Conservation (phyloP, 2,888 invertebrate species). For the Apodemia duryi region DNA sequence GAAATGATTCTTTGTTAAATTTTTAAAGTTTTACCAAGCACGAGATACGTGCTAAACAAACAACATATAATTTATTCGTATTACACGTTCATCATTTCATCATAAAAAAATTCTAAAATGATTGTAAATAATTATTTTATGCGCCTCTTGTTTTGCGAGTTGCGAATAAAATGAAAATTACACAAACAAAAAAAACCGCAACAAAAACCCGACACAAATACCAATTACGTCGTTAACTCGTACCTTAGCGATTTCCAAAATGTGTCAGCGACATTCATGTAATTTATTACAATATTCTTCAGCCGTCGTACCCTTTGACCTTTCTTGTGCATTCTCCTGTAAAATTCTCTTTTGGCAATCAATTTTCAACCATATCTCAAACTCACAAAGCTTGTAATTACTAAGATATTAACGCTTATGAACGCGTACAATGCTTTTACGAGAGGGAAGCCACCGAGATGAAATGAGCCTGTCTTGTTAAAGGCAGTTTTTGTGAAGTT, state of each 20-base stretch:
- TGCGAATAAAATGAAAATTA: too few species aligned
- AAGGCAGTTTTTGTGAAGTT: constrained; percentile 14
- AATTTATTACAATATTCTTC: constrained; percentile 15
- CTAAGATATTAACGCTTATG: neutral
- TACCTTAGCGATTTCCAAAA: constrained; percentile 7
- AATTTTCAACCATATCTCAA: neutral
- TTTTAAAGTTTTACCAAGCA: too few species aligned
- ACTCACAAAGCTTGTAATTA: neutral
- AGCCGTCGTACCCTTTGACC: constrained; percentile 3
- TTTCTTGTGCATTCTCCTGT: constrained; percentile 11
- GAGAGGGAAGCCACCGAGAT: constrained; percentile 6
- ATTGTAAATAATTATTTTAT: too few species aligned
- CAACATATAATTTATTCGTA: too few species aligned
- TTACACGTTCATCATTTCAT: too few species aligned
- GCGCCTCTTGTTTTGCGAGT: too few species aligned
- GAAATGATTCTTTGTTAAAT: too few species aligned
- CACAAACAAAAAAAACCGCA: neutral
- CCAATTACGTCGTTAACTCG: constrained; percentile 1
- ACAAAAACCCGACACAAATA: constrained; percentile 2
- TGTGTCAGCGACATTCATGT: constrained; percentile 7
- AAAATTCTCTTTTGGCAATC: neutral
- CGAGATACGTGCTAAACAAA: too few species aligned
- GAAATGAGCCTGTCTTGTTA: constrained; percentile 4
- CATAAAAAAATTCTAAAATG: too few species aligned
- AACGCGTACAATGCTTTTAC: constrained; percentile 6